Base-by-base conservation (phyloP, 2,113 vertebrate genomes). In the Mustela nigripes region DNA sequence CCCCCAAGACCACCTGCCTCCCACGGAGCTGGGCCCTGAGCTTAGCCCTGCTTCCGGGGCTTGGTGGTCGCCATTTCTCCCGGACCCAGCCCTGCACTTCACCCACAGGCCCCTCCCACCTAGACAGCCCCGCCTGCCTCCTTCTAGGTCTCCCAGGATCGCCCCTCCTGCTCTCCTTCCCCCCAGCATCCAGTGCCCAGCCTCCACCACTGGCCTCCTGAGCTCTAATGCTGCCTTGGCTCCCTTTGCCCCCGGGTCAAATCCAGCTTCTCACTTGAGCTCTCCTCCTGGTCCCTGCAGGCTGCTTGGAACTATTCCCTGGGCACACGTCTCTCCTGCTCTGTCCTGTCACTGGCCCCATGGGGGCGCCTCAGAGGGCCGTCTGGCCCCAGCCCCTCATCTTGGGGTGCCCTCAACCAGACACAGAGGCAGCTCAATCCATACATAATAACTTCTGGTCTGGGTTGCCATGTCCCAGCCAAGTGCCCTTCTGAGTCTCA, bases 381-480 rank as follows among this genome's bases (percentile, higher is more conserved):
- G 28, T 18, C 14, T 16, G 45, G 11, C 56, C 48, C 94, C 53
- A 11, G 4, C 28, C n/a, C 80, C 45, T 31, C 62, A 15, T 42
- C 26, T 42, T 14, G 7, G 36, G 39, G 80, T 33, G 36, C 71
- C 26, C 19, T 50, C 26, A 31, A 36, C 79, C 19, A 24, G 90
- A 12, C 3, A 48, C 18, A 16, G 85, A 48, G 50, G 39, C 28
- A 60, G 76, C 3, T 28, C 11, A 0, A 1, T 15, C 16, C 1
- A 58, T 2, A 71, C 22, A 14, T 39, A 14, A 63, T 50, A 26
- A 8, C 22, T 50, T 42, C 45, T 63, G 50, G 22, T 18, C 56
- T n/a, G 50, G 16, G 24, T 24, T 7, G 1, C 81, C 4, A 1
- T 5, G 0, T 19, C 48, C 76, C 18, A 18, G 24, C 4, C 21